Conservation (phyloP, 2,797 vertebrate genomes). For the Silurus aristotelis region DNA sequence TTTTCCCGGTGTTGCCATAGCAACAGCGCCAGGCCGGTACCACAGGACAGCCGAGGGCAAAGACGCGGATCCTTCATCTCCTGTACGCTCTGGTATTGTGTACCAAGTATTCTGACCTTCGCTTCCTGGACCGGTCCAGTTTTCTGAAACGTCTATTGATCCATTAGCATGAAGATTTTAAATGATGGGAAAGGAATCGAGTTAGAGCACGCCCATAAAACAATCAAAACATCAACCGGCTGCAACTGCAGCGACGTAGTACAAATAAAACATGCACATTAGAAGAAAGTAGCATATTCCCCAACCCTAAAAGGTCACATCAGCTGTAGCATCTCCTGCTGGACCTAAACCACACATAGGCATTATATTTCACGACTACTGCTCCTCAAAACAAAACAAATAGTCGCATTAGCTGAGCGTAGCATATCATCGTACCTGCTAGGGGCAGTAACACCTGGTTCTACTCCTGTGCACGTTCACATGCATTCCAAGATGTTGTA, state of each 20-base stretch:
- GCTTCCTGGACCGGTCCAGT: background rate
- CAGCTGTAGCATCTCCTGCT: background rate
- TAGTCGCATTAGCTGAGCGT: background rate
- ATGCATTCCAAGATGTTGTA: background rate
- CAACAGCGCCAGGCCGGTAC: slow-evolving; percentile 62
- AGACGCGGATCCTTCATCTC: background rate
- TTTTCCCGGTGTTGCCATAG: slow-evolving; percentile 65
- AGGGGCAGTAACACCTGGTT: background rate
- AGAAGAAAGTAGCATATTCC: background rate
- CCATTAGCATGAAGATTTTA: background rate
- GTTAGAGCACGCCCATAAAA: background rate
- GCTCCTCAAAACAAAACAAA: background rate
- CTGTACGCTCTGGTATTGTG: background rate
- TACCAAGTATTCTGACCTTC: background rate
- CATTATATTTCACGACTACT: background rate
- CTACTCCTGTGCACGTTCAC: background rate
- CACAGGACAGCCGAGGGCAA: slow-evolving; percentile 41
- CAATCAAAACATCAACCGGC: background rate
- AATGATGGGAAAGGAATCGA: background rate
- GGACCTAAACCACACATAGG: background rate
- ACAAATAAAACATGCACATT: background rate
- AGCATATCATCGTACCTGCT: background rate
- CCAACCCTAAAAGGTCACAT: background rate
- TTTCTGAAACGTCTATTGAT: background rate
- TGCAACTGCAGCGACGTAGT: background rate